Evolutionary conservation across 2,113 vertebrate species (phyloP).

Genomic region (Monopterus albus): DNA sequence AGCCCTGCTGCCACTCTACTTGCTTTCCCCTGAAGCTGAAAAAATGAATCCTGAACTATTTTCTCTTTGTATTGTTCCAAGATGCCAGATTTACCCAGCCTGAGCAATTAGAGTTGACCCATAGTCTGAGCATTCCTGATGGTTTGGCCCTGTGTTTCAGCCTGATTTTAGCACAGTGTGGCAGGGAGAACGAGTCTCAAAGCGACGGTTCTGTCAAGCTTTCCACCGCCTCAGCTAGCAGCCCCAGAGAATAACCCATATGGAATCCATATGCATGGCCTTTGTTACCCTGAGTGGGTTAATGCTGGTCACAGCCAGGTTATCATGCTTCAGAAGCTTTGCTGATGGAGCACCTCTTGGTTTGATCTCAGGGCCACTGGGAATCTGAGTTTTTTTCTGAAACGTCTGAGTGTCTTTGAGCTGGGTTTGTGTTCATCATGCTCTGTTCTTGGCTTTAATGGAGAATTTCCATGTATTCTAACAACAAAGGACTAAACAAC

Average conservation of each 20-base stretch:
- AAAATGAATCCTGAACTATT: slow-evolving; percentile 45
- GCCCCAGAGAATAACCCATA: slow-evolving; percentile 33
- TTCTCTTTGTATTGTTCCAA: slow-evolving; percentile 46
- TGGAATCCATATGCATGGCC: slow-evolving; percentile 57
- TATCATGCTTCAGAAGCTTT: slow-evolving; percentile 49
- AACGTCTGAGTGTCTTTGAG: slow-evolving; percentile 45
- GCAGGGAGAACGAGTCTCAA: not conserved
- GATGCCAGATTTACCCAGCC: slow-evolving; percentile 57
- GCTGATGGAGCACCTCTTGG: slow-evolving; percentile 40
- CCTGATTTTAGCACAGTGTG: slow-evolving; percentile 16
- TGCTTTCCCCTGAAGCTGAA: slow-evolving; percentile 32
- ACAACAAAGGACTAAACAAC: not conserved
- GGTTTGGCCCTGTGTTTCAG: slow-evolving; percentile 42
- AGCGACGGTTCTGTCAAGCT: slow-evolving; percentile 13
- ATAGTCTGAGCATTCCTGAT: slow-evolving; percentile 9
- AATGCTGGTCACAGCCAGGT: slow-evolving; percentile 35
- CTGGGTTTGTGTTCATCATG: not conserved
- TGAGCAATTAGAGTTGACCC: slow-evolving; percentile 67
- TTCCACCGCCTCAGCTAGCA: slow-evolving; percentile 58
- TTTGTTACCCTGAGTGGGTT: slow-evolving; percentile 21
- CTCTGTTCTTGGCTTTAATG: not conserved
- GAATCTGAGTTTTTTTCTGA: slow-evolving; percentile 27
- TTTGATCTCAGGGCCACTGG: slow-evolving; percentile 28
- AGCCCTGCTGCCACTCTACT: not conserved
- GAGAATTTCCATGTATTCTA: not conserved